Base-by-base conservation (phyloP, 2,888 invertebrate species). In the Himalopsyche kuldschensis region DNA sequence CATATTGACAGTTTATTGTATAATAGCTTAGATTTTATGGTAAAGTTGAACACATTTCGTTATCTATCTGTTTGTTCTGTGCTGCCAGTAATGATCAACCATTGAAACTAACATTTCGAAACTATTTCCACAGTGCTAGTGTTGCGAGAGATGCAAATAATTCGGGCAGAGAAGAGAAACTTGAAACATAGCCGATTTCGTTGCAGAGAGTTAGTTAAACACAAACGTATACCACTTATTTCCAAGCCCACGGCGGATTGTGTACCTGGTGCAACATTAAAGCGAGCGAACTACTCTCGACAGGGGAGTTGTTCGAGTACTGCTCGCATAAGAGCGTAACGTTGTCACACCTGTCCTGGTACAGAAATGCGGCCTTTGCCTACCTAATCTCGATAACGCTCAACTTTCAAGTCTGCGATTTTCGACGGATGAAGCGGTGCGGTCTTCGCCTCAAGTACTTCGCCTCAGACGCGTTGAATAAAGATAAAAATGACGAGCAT, bases 381-480 rank as follows among this genome's bases (percentile, higher is more conserved):
- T 69, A 11, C 69, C 69, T 69, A 80, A 47, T 48, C 48, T 76
- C 82, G 63, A 82, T 78, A 78, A 82, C 78, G 82, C 41, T 41
- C 63, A 82, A 82, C 78, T 82, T 82, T 82, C 78, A 78, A 82
- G 82, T 78, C 82, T 82, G 63, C 78, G 78, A 81, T 78, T 78
- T 82, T 78, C 78, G 78, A 78, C 78, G 78, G 82, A 82, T 78
- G 63, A 41, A 63, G 77, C 35, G 55, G 69, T 41, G 27, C 69
- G 69, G 76, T n/a, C n/a, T n/a, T n/a, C n/a, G n/a, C n/a, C n/a
- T 17, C 27, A 27, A 69, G 69, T 27, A 55, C 24, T 55, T 24
- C 55, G 24, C 24, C 55, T 55, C 20, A 55, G 55, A 55, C 24
- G 20, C n/a, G 41, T 41, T 11, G 15, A 41, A 15, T 41, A 41